These are phyloP conservation scores for Watsonalla binaria DNA, from an alignment of 2,888 invertebrate species.

Conservation along the genomic window DNA sequence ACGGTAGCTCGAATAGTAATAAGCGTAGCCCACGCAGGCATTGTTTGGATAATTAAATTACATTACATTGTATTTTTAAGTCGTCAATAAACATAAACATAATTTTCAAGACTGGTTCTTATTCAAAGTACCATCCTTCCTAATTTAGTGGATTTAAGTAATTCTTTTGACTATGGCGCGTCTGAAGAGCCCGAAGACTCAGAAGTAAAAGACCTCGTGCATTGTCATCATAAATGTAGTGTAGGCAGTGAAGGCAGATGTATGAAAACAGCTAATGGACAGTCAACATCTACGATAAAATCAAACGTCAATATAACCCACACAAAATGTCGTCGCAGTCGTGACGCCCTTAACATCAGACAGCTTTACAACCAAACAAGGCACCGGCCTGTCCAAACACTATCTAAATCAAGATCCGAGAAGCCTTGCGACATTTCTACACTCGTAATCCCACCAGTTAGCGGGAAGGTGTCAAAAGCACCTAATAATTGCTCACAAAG, in stretches of 20 bases:
- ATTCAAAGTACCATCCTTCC: not conserved
- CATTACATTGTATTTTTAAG: slow-evolving; percentile 37
- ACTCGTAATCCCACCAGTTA: slow-evolving; percentile 53
- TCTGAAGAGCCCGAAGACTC: too few species aligned
- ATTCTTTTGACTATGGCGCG: not conserved
- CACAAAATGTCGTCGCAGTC: slow-evolving; percentile 22
- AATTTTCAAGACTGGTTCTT: not conserved
- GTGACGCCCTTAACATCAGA: slow-evolving; percentile 25
- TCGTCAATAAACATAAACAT: slow-evolving; percentile 16
- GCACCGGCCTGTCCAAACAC: slow-evolving; percentile 18
- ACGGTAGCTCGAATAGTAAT: slow-evolving; percentile 15
- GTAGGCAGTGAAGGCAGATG: slow-evolving; percentile 10
- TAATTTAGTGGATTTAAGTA: not conserved
- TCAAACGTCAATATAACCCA: slow-evolving; percentile 32
- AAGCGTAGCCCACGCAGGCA: slow-evolving; percentile 14
- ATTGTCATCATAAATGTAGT: not conserved
- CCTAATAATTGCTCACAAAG: slow-evolving; percentile 54
- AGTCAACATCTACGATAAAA: slow-evolving; percentile 27
- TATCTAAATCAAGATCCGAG: slow-evolving; percentile 33
- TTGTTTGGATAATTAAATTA: slow-evolving; percentile 59
- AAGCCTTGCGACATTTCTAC: slow-evolving; percentile 58
- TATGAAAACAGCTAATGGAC: slow-evolving; percentile 25
- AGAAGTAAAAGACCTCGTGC: not conserved
- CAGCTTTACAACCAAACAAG: slow-evolving; percentile 20
- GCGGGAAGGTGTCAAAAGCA: slow-evolving; percentile 69